Evolutionary conservation across 2,113 vertebrate genomes (phyloP), one percentile per base, ranked within the genome.

Genomic region (Hyla sarda): DNA sequence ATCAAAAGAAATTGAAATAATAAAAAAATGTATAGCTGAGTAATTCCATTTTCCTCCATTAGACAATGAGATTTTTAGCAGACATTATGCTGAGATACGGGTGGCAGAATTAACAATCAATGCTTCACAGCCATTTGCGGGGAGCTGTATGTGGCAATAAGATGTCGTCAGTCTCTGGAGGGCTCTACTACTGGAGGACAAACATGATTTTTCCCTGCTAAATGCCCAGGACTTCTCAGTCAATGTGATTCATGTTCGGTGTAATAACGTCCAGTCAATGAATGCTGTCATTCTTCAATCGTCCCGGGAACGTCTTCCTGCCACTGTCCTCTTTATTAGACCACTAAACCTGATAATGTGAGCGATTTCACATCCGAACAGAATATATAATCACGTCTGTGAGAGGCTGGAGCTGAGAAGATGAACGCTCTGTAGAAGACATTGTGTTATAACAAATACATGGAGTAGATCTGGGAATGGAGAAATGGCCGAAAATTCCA

Each of bases 221-320:
- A 82, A 82, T 82, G 79, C 16, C 32, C 60, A 69, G 25, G n/a
- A 52, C 37, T 48, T 48, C 41, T 65, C n/a, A 50, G 12, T n/a
- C 41, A 1, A 67, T 67, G 34, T 80, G 54, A 80, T 80, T 80
- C 25, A 69, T 69, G 62, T 82, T 65, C 30, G 79, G 60, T 19
- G 62, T 82, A 82, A 48, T 82, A 82, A 82, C 45, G 21, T 69
- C 14, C 10, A 69, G 62, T 82, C 79, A 69, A 80, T 62, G 77
- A 50, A 47, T 82, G 60, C 37, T 6, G 45, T 21, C 34, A 82
- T 82, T 69, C 60, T 30, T 82, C 60, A 65, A 16, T 67, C 50
- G 41, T 47, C 60, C 28, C 28, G 62, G 79, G 60, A 82, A 50
- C 28, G 5, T 48, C 60, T n/a, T 67, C 37, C n/a, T 65, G 41